Conservation (phyloP, 2,888 invertebrate species). For the Drosophila lacicola region DNA sequence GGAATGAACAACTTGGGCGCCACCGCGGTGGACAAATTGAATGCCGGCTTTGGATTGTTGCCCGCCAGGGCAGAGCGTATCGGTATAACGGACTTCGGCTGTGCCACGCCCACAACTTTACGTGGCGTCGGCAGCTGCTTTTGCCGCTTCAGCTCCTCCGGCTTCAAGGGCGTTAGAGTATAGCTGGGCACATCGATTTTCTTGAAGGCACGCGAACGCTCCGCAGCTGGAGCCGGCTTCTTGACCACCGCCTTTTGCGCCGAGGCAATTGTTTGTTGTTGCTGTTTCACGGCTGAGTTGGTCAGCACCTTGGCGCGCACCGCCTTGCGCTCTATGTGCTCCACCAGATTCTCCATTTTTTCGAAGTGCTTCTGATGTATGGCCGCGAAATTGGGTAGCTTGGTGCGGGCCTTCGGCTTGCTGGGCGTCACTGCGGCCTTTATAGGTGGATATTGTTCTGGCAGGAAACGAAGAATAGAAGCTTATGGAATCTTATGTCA, state of each 20-base stretch:
- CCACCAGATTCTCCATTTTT: conserved; percentile 89
- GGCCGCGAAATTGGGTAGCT: conserved; percentile 89
- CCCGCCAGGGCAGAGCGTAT: neutral
- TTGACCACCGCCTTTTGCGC: conserved; percentile 26
- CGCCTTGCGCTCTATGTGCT: conserved; percentile 86
- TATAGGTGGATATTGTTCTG: conserved; percentile 25
- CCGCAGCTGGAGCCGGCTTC: conserved; percentile 7
- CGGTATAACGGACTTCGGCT: conserved; percentile 5
- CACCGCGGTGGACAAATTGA: conserved; percentile 58
- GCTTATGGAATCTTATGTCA: neutral
- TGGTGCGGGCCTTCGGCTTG: conserved; percentile 84
- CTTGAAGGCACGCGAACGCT: conserved; percentile 47
- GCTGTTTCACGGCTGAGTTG: conserved; percentile 61
- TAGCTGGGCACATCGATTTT: conserved; percentile 57
- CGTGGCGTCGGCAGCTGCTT: conserved; percentile 25
- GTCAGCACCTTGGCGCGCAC: conserved; percentile 82
- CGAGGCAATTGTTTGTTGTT: conserved; percentile 32
- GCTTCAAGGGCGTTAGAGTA: conserved; percentile 1
- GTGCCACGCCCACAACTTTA: conserved; percentile 10
- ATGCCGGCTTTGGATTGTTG: conserved; percentile 48
- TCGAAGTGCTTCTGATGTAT: conserved; percentile 89
- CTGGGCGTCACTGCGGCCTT: conserved; percentile 47
- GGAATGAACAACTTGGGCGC: conserved; percentile 31
- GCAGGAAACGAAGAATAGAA: neutral
- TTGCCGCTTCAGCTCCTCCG: conserved; percentile 8